phyloP scores from a whole-genome alignment of 2,888 invertebrate genomes.

The Agrenia bidenticulata region DNA sequence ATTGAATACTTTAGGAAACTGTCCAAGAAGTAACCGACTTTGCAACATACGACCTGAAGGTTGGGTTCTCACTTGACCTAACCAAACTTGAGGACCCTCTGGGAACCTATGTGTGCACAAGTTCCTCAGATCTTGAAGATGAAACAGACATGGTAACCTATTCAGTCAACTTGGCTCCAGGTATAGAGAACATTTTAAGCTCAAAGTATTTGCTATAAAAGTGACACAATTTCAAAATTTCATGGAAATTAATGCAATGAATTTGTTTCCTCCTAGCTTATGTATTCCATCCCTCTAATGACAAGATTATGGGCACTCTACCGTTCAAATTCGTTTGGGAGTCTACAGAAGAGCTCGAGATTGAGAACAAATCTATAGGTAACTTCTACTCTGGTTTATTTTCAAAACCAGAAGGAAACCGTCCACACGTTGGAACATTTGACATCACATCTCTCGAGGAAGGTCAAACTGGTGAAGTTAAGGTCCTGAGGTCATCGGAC shows the following conservation, averaged over 20 bases:
- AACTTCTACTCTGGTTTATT: constrained; percentile 38
- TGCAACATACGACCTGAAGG: constrained; percentile 36
- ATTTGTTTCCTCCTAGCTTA: constrained; percentile 20
- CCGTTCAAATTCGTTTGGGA: constrained; percentile 46
- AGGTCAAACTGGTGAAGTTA: constrained; percentile 30
- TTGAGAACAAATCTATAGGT: constrained; percentile 27
- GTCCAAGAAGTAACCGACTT: constrained; percentile 36
- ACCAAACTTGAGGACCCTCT: constrained; percentile 22
- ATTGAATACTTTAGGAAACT: constrained; percentile 16
- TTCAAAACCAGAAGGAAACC: constrained; percentile 34
- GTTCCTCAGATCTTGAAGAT: constrained; percentile 35
- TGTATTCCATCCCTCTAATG: constrained; percentile 32
- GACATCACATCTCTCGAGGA: constrained; percentile 17
- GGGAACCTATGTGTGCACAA: constrained; percentile 38
- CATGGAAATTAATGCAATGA: background rate
- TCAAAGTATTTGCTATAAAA: background rate
- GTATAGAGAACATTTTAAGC: constrained; percentile 9
- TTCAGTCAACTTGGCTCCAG: constrained; percentile 23
- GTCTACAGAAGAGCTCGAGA: constrained; percentile 33
- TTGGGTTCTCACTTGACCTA: constrained; percentile 32
- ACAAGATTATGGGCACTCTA: constrained; percentile 30
- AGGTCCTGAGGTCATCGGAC: constrained; percentile 30
- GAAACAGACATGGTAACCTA: constrained; percentile 39
- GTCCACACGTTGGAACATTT: constrained; percentile 37
- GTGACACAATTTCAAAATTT: too few species aligned